phyloP scores from a whole-genome alignment of 30 jellyfish, hydroid and myxozoan genomes.

The Aurelia sp. region DNA sequence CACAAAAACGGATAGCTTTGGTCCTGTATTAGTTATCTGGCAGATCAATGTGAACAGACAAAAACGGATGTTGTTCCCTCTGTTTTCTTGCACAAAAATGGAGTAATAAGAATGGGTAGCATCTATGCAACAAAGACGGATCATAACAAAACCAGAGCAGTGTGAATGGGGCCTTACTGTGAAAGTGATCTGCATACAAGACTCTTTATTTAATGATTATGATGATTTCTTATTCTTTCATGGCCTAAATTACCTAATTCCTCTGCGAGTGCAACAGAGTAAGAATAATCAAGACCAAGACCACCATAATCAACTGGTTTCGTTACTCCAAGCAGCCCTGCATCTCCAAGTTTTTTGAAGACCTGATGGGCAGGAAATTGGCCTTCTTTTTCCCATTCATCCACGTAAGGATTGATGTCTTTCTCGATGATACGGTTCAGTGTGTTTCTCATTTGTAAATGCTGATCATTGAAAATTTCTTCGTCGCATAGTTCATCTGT shows the following conservation, averaged over 20 bases:
- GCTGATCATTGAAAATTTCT: slow-evolving; percentile 76
- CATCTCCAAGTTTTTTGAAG: slow-evolving; percentile 88
- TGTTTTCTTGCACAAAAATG: too few species aligned
- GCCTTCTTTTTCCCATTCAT: slow-evolving; percentile 89
- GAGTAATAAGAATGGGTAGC: too few species aligned
- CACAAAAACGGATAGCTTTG: too few species aligned
- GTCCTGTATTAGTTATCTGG: too few species aligned
- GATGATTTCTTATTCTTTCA: too few species aligned
- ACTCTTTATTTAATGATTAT: too few species aligned
- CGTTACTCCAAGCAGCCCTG: slow-evolving; percentile 91
- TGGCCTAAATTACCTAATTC: slow-evolving; percentile 69
- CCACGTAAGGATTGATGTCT: slow-evolving; percentile 92
- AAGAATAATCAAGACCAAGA: slow-evolving; percentile 89
- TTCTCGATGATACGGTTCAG: slow-evolving; percentile 76
- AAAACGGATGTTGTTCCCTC: too few species aligned
- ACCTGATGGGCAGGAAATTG: slow-evolving; percentile 88
- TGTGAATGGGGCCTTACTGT: too few species aligned
- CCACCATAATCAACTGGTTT: slow-evolving; percentile 97
- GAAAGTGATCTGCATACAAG: too few species aligned
- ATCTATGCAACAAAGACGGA: too few species aligned
- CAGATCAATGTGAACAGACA: too few species aligned
- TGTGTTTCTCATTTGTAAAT: slow-evolving; percentile 75
- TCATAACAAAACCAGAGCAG: too few species aligned
- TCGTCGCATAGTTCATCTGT: slow-evolving; percentile 83
- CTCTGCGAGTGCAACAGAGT: slow-evolving; percentile 84